A percentile compares a stretch with the other conserved stretches of the same genome.
Evolutionary conservation across 2,797 vertebrate species (phyloP).

Genomic region (Austrolebias charrua): DNA sequence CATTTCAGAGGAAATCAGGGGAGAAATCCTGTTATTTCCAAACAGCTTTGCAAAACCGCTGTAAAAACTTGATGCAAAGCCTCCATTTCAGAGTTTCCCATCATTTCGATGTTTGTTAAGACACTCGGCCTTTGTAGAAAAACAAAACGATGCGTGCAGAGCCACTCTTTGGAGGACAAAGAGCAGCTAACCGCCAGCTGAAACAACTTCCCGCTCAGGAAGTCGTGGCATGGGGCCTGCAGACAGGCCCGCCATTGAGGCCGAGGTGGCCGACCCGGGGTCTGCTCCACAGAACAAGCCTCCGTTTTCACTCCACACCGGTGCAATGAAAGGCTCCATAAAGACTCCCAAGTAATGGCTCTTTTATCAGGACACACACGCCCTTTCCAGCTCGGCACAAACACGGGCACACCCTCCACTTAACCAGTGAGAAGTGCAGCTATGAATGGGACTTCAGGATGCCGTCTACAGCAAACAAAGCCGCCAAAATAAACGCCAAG

Average conservation of each 20-base stretch:
- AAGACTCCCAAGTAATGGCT: conserved; percentile 58
- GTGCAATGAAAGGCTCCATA: conserved; percentile 66
- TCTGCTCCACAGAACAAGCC: conserved; percentile 56
- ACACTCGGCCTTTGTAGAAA: conserved; percentile 15
- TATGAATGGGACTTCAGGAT: conserved; percentile 34
- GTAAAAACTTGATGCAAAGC: neutral
- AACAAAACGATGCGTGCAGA: conserved; percentile 9
- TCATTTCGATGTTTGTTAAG: conserved; percentile 4
- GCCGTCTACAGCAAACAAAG: neutral
- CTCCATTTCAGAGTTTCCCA: conserved; percentile 11
- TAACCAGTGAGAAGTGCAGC: conserved; percentile 21
- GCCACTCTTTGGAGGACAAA: conserved; percentile 23
- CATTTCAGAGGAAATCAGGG: neutral
- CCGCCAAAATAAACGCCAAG: conserved; percentile 8
- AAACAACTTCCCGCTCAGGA: conserved; percentile 72
- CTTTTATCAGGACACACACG: conserved; percentile 63
- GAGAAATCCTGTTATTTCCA: neutral
- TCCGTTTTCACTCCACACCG: conserved; percentile 52
- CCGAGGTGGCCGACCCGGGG: conserved; percentile 24
- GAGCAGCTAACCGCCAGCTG: conserved; percentile 53
- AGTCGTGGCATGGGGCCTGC: conserved; percentile 56
- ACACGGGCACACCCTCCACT: conserved; percentile 67
- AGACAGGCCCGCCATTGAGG: conserved; percentile 65
- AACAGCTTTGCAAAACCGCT: neutral
- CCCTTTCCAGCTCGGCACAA: conserved; percentile 46